Evolutionary conservation across 2,888 invertebrate genomes (phyloP).

Genomic region (Cloeon dipterum): DNA sequence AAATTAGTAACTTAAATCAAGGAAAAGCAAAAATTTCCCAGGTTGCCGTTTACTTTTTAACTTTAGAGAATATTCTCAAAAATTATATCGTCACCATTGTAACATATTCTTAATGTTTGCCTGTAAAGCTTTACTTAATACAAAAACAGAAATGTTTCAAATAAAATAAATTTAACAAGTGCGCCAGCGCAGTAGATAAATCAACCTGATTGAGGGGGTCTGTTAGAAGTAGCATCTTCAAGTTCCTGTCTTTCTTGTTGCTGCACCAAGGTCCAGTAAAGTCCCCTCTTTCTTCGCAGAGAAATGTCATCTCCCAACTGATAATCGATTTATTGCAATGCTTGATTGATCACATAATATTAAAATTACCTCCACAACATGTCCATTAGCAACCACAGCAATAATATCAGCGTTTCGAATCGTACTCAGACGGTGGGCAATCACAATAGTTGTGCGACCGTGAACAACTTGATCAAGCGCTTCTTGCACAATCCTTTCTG

Average conservation of each 20-base stretch:
- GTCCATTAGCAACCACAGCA: conserved; percentile 67
- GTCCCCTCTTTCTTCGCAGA: conserved; percentile 50
- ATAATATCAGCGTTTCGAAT: conserved; percentile 78
- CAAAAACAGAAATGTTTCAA: too few relatives aligned
- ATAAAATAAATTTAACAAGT: too few relatives aligned
- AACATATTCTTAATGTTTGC: too few relatives aligned
- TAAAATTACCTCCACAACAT: conserved; percentile 46
- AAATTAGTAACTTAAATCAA: too few relatives aligned
- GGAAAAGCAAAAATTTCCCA: too few relatives aligned
- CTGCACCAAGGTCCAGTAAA: conserved; percentile 65
- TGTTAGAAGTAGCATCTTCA: not conserved
- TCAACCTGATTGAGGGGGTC: too few relatives aligned
- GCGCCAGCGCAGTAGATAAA: too few relatives aligned
- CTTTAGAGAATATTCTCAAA: too few relatives aligned
- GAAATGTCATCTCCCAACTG: conserved; percentile 69
- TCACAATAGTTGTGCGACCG: conserved; percentile 80
- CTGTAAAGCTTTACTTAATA: too few relatives aligned
- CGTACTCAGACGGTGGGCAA: conserved; percentile 84
- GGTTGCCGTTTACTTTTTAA: too few relatives aligned
- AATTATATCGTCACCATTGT: too few relatives aligned
- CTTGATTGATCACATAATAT: too few relatives aligned
- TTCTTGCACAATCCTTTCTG: conserved; percentile 72
- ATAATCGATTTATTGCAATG: conserved; percentile 8
- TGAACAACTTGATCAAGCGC: conserved; percentile 64
- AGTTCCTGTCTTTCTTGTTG: conserved; percentile 28